Evolutionary conservation across 1,140 invertebrate genomes (phyloP).

Genomic region (Drosophila mayri): DNA sequence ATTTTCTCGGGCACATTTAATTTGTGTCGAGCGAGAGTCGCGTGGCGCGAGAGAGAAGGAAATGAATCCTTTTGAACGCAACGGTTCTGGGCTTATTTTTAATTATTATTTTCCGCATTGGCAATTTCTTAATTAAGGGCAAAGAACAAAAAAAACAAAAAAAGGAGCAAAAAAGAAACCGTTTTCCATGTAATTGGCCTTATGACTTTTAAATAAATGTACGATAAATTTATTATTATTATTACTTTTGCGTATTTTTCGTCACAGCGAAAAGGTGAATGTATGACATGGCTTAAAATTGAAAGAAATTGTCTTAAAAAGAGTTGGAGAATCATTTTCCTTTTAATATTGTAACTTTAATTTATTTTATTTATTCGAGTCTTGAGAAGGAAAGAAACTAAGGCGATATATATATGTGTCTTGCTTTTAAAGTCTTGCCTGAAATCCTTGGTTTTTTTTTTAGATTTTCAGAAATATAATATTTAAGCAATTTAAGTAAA

Average conservation of each 20-base stretch:
- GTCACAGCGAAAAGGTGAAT: not conserved
- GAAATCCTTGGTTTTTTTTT: too few species aligned
- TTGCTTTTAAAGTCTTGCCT: too few species aligned
- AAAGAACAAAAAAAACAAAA: constrained; percentile 15
- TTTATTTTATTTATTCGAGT: too few species aligned
- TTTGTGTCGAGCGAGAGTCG: constrained; percentile 24
- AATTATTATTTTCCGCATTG: constrained; percentile 81
- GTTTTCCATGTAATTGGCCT: constrained; percentile 62
- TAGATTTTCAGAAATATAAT: too few species aligned
- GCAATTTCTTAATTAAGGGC: constrained; percentile 76
- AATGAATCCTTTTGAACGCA: constrained; percentile 58
- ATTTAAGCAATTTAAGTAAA: not conserved
- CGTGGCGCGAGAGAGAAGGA: not conserved
- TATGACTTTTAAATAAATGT: constrained; percentile 76
- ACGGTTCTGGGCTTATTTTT: constrained; percentile 67
- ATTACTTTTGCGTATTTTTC: constrained; percentile 17
- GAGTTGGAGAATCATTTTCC: not conserved
- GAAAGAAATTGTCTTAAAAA: not conserved
- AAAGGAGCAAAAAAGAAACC: constrained; percentile 5
- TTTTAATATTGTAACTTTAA: not conserved
- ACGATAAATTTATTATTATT: constrained; percentile 64
- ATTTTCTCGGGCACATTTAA: constrained; percentile 55
- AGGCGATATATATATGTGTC: too few species aligned
- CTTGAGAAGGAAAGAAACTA: too few species aligned
- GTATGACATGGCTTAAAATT: not conserved